Evolutionary conservation across 2,888 invertebrate genomes (phyloP).

Genomic region (Crioceris asparagi): DNA sequence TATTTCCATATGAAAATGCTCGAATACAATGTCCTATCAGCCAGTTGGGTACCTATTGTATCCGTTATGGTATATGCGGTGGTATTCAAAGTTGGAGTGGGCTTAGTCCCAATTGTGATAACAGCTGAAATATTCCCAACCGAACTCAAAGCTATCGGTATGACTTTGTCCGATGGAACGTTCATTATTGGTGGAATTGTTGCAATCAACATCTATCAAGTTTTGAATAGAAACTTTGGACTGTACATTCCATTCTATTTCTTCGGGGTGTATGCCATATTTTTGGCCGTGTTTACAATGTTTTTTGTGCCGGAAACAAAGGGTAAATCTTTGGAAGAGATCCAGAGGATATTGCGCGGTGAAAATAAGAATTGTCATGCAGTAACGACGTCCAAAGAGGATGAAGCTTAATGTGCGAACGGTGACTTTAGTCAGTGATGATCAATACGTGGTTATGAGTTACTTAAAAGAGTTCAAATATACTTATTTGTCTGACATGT

Average conservation of each 20-base stretch:
- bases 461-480: no score
- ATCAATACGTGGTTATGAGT: no score
- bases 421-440: not conserved
- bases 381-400: not conserved
- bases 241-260: constrained; percentile 32
- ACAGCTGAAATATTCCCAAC: constrained; percentile 35
- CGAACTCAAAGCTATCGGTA: constrained; percentile 34
- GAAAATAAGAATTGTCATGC: constrained; percentile 4
- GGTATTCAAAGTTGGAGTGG: constrained; percentile 32
- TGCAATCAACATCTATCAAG: constrained; percentile 29
- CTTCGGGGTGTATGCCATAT: constrained; percentile 28
- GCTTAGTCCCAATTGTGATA: constrained; percentile 34
- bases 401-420: not conserved
- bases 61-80: constrained; percentile 31
- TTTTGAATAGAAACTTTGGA: constrained; percentile 24
- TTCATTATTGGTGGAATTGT: constrained; percentile 30
- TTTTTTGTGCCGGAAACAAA: constrained; percentile 33
- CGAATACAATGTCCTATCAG: constrained; percentile 22
- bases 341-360: constrained; percentile 32
- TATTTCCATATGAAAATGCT: constrained; percentile 31
- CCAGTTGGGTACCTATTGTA: constrained; percentile 33
- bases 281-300: constrained; percentile 29
- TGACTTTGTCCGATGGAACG: constrained; percentile 32
- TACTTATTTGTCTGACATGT: no score
- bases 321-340: constrained; percentile 34